Conservation (phyloP, 2,797 vertebrate species). For the Emydoidea blandingii region DNA sequence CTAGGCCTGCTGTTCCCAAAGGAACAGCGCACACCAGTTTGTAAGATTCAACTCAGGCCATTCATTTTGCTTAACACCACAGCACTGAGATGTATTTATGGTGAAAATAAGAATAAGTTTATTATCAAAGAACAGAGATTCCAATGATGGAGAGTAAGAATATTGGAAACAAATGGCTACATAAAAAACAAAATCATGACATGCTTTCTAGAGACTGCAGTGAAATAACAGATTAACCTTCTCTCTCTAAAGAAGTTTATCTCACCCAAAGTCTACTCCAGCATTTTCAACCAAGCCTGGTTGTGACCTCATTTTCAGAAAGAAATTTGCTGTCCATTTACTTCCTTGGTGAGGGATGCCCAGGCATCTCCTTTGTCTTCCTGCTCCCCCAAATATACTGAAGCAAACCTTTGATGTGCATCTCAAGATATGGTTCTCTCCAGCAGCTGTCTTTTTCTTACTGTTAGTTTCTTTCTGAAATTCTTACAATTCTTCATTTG, state of each 20-base stretch:
- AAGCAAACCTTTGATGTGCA: neutral
- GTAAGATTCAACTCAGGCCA: neutral
- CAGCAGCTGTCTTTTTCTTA: neutral
- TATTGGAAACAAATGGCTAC: neutral
- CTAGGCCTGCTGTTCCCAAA: neutral
- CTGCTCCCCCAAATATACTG: neutral
- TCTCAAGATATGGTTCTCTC: neutral
- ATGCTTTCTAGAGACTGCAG: neutral
- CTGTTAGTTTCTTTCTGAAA: neutral
- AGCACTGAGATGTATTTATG: neutral
- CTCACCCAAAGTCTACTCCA: neutral
- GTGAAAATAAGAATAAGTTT: neutral
- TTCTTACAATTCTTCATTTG: neutral
- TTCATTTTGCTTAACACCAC: neutral
- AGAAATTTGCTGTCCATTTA: neutral
- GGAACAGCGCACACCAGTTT: neutral
- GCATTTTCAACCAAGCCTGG: neutral
- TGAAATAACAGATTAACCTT: neutral
- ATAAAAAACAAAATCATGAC: neutral
- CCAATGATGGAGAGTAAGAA: neutral
- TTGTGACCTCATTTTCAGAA: neutral
- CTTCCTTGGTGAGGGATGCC: neutral
- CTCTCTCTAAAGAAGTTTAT: neutral
- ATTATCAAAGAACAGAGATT: neutral
- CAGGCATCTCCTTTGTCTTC: neutral